Conservation (phyloP, 2,888 invertebrate genomes). For the Pomacea canaliculata region DNA sequence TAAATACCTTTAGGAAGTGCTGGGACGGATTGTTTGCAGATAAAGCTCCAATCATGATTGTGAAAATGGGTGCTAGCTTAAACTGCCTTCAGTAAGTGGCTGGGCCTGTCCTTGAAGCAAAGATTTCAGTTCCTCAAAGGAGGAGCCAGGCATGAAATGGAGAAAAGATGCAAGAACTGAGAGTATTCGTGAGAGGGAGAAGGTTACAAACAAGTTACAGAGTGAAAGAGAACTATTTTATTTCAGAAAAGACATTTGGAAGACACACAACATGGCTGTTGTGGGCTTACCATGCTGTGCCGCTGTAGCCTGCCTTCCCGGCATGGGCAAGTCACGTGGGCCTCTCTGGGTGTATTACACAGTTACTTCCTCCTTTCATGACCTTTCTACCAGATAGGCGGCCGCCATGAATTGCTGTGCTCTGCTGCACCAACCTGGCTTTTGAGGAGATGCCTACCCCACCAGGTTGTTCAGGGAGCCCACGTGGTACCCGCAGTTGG, state of each 20-base stretch:
- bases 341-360: constrained; percentile 13
- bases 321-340: constrained; percentile 22
- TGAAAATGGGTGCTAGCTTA: no score
- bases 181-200: no score
- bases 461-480: not conserved
- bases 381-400: constrained; percentile 10
- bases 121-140: not conserved
- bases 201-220: no score
- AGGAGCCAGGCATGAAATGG: not conserved
- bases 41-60: no score
- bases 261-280: not conserved
- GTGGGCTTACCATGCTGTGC: constrained; percentile 11
- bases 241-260: no score
- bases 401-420: constrained; percentile 17
- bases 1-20: no score
- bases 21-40: no score
- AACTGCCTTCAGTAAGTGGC: no score
- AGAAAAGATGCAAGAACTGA: not conserved
- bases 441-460: not conserved
- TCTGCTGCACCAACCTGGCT: not conserved
- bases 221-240: no score
- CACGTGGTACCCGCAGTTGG: not conserved
- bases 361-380: constrained; percentile 27
- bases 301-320: constrained; percentile 6
- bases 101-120: no score